Evolutionary conservation across 2,797 vertebrate genomes (phyloP).

Genomic region (Synaphobranchus kaupii): DNA sequence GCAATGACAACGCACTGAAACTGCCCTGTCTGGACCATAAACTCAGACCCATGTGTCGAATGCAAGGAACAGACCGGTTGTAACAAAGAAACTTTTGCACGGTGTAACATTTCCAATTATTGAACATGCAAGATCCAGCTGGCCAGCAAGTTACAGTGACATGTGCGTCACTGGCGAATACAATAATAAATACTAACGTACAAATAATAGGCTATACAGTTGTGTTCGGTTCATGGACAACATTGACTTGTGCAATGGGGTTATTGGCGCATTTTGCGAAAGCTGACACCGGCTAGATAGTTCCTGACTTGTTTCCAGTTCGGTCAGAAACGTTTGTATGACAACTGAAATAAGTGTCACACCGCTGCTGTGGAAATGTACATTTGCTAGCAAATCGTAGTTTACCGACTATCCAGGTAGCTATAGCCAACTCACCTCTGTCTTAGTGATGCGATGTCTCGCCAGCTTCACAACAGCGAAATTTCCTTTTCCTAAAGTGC

Average conservation of each 20-base stretch:
- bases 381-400: background rate
- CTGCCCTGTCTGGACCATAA: background rate
- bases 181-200: background rate
- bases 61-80: background rate
- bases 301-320: background rate
- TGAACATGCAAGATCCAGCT: background rate
- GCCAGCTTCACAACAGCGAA: constrained; percentile 98
- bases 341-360: background rate
- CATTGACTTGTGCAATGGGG: background rate
- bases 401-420: constrained; percentile 10
- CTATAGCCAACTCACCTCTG: constrained; percentile 81
- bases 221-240: background rate
- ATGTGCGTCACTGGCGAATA: background rate
- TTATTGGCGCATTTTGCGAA: background rate
- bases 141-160: background rate
- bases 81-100: constrained; percentile 9
- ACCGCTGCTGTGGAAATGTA: background rate
- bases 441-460: constrained; percentile 95
- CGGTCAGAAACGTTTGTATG: background rate
- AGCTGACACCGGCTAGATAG: constrained; percentile 1
- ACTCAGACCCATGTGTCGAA: background rate
- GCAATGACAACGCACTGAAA: background rate
- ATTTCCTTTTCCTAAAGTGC: constrained; percentile 97
- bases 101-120: background rate
- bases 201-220: background rate